phyloP scores from a whole-genome alignment of 2,797 vertebrate species.

The Argyrosomus regius region DNA sequence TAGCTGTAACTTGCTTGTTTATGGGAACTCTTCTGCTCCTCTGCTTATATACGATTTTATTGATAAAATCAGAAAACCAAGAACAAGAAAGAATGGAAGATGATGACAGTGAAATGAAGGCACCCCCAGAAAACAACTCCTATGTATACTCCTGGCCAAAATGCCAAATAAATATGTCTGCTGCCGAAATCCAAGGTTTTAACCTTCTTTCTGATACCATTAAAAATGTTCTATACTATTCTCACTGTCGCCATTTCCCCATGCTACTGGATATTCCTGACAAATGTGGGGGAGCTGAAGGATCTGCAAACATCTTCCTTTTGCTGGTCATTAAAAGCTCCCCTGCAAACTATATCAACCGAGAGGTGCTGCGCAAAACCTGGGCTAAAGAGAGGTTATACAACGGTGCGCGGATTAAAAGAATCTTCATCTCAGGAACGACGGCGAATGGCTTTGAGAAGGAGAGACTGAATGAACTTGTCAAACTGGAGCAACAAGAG shows the following conservation, averaged over 20 bases:
- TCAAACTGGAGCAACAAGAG: slow-evolving; percentile 78
- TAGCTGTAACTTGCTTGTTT: neutral
- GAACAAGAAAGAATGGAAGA: neutral
- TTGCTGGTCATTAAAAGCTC: slow-evolving; percentile 88
- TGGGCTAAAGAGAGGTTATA: slow-evolving; percentile 84
- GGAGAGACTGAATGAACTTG: slow-evolving; percentile 76
- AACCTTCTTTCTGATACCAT: slow-evolving; percentile 59
- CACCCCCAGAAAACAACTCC: neutral
- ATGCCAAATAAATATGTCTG: slow-evolving; percentile 71
- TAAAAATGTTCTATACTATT: slow-evolving; percentile 83
- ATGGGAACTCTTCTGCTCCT: slow-evolving; percentile 32
- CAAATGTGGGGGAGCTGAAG: slow-evolving; percentile 78
- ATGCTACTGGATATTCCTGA: slow-evolving; percentile 73
- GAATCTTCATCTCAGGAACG: slow-evolving; percentile 83
- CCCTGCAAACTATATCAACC: slow-evolving; percentile 82
- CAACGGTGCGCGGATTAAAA: slow-evolving; percentile 69
- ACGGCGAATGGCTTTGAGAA: neutral
- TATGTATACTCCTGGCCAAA: neutral
- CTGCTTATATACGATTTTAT: slow-evolving; percentile 33
- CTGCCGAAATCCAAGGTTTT: slow-evolving; percentile 63
- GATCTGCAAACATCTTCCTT: slow-evolving; percentile 80
- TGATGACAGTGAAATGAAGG: slow-evolving; percentile 21
- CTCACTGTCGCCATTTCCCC: slow-evolving; percentile 83
- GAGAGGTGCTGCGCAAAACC: slow-evolving; percentile 86
- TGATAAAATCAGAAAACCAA: neutral